Evolutionary conservation across 2,888 invertebrate genomes (phyloP), one percentile per base, ranked within the genome.

Genomic region (Idaea aversata): DNA sequence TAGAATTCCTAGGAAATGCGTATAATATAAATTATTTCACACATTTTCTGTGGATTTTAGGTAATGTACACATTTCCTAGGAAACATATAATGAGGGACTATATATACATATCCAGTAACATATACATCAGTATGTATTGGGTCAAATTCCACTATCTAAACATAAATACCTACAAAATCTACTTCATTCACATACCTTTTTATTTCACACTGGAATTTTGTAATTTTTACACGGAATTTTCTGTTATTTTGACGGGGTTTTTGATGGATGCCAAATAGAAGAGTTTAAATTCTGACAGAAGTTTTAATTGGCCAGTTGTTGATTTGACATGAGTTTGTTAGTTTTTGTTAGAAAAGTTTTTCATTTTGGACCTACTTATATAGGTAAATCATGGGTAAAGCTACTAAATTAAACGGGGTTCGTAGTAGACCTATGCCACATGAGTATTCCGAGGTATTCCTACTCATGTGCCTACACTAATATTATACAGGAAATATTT

Each of bases 131-230:
- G 16, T 58, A 62, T 63, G 65, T 75, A 73, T 81, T 79, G 79
- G 79, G 80, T 82, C 81, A 82, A 82, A 77, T 79, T 78, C 75
- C 61, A 63, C 70, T 67, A 62, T 13, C 59, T 67, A 64, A 34
- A 34, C 36, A 63, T 60, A 57, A 64, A 13, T 34, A 34, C 47
- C 47, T 64, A 60, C 47, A 57, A 36, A 25, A 63, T 59, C 34
- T 36, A 59, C 47, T 61, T 38, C 59, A 64, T 60, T 61, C 61
- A 69, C 75, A 71, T 71, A 79, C 76, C 73, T 77, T 75, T 62
- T 68, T 67, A 65, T 70, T 72, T 72, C 61, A 63, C 67, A 76
- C 81, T 78, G 67, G 72, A 78, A 81, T 81, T 85, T 85, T 78
- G 74, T 70, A 64, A 59, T 65, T 67, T 62, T 65, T 70, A 66